Conservation (phyloP, 1,140 invertebrate genomes). For the Thaumetopoea pityocampa region DNA sequence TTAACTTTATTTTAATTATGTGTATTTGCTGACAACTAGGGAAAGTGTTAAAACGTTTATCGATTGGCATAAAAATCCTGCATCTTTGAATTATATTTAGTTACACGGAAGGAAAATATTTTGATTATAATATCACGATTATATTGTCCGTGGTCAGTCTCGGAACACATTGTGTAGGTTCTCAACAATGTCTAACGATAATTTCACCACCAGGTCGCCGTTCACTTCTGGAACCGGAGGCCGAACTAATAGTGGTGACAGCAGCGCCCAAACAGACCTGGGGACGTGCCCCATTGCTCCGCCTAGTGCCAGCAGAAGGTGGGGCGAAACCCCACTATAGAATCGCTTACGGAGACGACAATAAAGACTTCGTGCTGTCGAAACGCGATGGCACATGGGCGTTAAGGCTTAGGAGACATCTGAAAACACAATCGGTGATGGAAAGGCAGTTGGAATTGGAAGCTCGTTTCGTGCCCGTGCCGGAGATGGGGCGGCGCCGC, state of each 20-base stretch:
- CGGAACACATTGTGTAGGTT: no score
- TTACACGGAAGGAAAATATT: no score
- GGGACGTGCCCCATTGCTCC: conserved; percentile 50
- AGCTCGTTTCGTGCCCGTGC: conserved; percentile 41
- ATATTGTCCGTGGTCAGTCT: no score
- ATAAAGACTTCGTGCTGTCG: conserved; percentile 43
- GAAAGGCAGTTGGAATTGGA: conserved; percentile 57
- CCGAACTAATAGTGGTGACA: conserved; percentile 48
- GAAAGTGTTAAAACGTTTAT: no score
- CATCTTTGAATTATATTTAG: no score
- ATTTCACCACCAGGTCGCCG: conserved; percentile 53
- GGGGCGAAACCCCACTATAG: conserved; percentile 46
- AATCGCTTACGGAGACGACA: conserved; percentile 48
- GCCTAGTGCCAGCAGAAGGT: conserved; percentile 46
- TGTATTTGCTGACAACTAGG: no score
- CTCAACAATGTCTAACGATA: no score
- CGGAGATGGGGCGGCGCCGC: conserved; percentile 15
- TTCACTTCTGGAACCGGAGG: conserved; percentile 51
- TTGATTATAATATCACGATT: no score
- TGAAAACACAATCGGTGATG: conserved; percentile 33
- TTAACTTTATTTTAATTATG: no score
- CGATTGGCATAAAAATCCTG: no score
- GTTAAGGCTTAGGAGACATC: conserved; percentile 39
- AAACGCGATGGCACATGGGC: conserved; percentile 59
- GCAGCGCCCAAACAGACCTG: conserved; percentile 53